Percentiles rank a stretch among this genome's conserved stretches.
Evolutionary conservation across 2,113 vertebrate genomes (phyloP).

Genomic region (Proteles cristata): DNA sequence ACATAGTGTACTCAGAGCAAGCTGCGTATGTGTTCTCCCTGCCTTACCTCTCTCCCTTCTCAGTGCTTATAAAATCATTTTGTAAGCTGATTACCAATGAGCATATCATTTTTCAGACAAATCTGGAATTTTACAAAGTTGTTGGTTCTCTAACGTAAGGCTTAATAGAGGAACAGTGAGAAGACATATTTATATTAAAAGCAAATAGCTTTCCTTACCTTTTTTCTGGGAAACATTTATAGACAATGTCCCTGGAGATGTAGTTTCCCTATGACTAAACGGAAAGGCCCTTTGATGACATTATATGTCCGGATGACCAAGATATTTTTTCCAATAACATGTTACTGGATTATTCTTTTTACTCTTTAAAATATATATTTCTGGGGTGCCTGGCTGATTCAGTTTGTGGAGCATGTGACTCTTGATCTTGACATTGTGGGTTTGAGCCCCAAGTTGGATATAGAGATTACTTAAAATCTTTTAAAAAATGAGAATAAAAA

Average conservation of each 20-base stretch:
- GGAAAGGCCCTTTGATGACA: background rate
- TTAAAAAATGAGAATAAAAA: no score
- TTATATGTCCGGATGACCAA: background rate
- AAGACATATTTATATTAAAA: constrained; percentile 44
- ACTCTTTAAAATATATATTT: background rate
- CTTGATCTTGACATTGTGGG: no score
- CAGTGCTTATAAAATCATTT: constrained; percentile 26
- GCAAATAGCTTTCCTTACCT: constrained; percentile 40
- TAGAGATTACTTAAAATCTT: no score
- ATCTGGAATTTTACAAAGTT: constrained; percentile 55
- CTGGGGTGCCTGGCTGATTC: no score
- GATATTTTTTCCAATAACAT: constrained; percentile 41
- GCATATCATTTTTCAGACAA: constrained; percentile 60
- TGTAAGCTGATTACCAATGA: constrained; percentile 30
- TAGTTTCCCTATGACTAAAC: constrained; percentile 34
- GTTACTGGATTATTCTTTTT: background rate
- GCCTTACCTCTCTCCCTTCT: background rate
- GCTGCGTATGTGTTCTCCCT: background rate
- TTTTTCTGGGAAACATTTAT: constrained; percentile 55
- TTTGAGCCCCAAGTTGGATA: no score
- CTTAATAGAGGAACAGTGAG: background rate
- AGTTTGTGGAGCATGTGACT: no score
- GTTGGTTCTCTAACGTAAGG: constrained; percentile 49
- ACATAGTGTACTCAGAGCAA: background rate
- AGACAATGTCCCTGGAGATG: constrained; percentile 16